Evolutionary conservation across 2,113 vertebrate species (phyloP).

Genomic region (Phoenicopterus ruber): DNA sequence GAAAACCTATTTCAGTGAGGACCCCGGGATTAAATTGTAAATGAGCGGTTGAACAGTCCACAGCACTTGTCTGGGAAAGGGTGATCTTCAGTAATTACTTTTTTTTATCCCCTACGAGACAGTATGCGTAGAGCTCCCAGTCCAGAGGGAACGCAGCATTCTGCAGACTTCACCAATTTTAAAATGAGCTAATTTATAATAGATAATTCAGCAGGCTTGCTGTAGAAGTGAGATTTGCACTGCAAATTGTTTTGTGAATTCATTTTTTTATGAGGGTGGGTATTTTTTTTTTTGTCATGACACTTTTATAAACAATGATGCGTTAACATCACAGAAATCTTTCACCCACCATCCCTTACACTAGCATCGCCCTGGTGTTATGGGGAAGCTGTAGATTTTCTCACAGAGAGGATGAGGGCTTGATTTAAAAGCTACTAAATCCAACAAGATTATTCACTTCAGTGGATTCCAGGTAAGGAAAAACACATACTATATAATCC

Average conservation of each 20-base stretch:
- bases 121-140: not conserved
- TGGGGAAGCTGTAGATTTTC: not conserved
- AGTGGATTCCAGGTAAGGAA: not conserved
- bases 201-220: constrained; percentile 27
- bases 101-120: constrained; percentile 22
- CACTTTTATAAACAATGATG: not conserved
- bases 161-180: constrained; percentile 39
- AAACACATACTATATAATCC: not conserved
- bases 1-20: constrained; percentile 27
- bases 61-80: constrained; percentile 24
- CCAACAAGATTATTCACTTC: not conserved
- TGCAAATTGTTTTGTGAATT: constrained; percentile 11
- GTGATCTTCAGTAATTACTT: constrained; percentile 63
- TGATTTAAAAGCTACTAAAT: not conserved
- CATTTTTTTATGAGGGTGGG: not conserved
- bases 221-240: not conserved
- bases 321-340: not conserved
- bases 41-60: constrained; percentile 11
- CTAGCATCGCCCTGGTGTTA: not conserved
- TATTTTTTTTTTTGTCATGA: not conserved
- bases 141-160: constrained; percentile 20
- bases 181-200: constrained; percentile 59
- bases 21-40: constrained; percentile 51
- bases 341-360: not conserved
- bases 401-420: not conserved